A percentile compares a stretch with the other conserved stretches of the same genome.
phyloP scores from a whole-genome alignment of 2,888 invertebrate genomes.

The Tineola bisselliella region DNA sequence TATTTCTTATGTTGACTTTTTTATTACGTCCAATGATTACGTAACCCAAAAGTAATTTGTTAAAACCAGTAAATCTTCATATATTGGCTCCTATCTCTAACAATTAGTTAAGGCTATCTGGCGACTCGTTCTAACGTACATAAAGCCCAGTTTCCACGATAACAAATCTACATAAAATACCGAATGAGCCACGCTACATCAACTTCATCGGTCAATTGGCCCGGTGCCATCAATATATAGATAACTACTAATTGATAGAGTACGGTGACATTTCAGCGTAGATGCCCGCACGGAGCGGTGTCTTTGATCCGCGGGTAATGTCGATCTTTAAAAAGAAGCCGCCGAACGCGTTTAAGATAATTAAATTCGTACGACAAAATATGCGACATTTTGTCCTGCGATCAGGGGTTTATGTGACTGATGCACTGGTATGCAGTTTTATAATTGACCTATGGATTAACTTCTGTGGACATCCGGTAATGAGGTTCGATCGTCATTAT shows the following conservation, averaged over 20 bases:
- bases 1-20: not conserved
- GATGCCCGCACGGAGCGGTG: constrained; percentile 45
- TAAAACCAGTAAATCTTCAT: constrained; percentile 5
- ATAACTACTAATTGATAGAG: constrained; percentile 56
- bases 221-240: constrained; percentile 24
- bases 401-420: constrained; percentile 7
- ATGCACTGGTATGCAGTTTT: constrained; percentile 6
- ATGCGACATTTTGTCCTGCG: constrained; percentile 51
- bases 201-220: constrained; percentile 16
- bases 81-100: constrained; percentile 23
- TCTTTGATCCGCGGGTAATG: constrained; percentile 36
- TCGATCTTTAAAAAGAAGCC: constrained; percentile 43
- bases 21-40: not conserved
- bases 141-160: constrained; percentile 32
- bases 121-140: constrained; percentile 23
- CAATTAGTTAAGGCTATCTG: constrained; percentile 43
- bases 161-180: constrained; percentile 23
- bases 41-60: not conserved
- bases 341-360: constrained; percentile 30
- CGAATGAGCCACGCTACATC: constrained; percentile 31
- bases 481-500: not conserved
- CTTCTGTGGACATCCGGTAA: not conserved
- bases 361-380: constrained; percentile 61
- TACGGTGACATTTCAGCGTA: constrained; percentile 62
- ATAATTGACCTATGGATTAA: constrained; percentile 3